phyloP scores from a whole-genome alignment of 2,888 invertebrate species.

The Melangyna quadrimaculata region DNA sequence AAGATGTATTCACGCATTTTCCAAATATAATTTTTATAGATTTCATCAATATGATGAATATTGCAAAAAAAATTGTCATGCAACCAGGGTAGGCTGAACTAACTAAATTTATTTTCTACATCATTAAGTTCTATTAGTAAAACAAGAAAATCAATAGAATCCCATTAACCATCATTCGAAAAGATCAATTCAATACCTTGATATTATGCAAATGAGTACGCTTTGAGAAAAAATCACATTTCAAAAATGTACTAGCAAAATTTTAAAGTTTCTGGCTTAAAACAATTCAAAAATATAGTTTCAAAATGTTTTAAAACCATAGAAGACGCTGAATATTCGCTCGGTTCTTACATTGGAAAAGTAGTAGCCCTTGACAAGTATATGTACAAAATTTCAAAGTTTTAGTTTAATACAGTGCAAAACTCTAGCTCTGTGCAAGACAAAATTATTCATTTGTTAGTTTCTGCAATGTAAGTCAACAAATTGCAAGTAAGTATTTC shows the following conservation, averaged over 20 bases:
- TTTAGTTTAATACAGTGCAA: background rate
- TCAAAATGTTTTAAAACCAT: background rate
- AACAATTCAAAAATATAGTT: background rate
- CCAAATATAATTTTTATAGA: background rate
- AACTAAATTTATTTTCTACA: background rate
- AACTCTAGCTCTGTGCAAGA: too few relatives aligned
- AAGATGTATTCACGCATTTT: background rate
- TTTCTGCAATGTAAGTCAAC: background rate
- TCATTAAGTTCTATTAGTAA: background rate
- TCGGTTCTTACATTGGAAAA: background rate
- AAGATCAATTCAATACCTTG: background rate
- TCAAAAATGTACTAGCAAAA: background rate
- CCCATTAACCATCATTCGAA: background rate
- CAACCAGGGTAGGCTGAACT: background rate
- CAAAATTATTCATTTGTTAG: background rate
- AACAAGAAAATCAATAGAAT: background rate
- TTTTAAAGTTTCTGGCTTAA: too few relatives aligned
- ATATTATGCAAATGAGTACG: background rate
- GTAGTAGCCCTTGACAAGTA: background rate
- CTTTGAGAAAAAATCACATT: background rate
- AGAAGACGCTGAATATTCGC: background rate
- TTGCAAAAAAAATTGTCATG: background rate
- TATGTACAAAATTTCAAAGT: background rate
- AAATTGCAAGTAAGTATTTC: background rate
- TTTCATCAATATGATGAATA: slow-evolving; percentile 12